Percentiles rank a stretch among this genome's conserved stretches.
Conservation (phyloP, 2,113 vertebrate genomes). For the Lichenostomus cassidix region DNA sequence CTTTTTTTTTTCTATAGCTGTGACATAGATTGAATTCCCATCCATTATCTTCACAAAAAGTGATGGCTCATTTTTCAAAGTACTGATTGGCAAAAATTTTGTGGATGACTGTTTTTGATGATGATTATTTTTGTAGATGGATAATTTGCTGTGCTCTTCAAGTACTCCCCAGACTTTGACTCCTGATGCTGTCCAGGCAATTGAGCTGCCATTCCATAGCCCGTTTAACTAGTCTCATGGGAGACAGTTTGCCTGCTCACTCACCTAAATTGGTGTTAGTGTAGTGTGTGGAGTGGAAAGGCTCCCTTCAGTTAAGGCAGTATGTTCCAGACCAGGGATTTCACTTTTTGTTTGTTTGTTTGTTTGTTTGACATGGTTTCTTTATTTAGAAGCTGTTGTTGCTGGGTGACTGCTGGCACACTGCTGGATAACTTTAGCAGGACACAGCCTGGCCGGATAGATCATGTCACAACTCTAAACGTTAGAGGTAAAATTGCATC, state of each 20-base stretch:
- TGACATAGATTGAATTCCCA: slow-evolving; percentile 10
- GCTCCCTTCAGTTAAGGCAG: slow-evolving; percentile 2
- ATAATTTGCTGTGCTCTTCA: slow-evolving; percentile 17
- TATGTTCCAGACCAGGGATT: slow-evolving; percentile 9
- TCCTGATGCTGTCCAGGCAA: slow-evolving; percentile 36
- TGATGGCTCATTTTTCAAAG: slow-evolving; percentile 26
- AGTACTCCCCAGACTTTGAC: slow-evolving; percentile 29
- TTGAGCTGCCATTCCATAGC: not conserved
- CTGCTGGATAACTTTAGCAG: slow-evolving; percentile 3
- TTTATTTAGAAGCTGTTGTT: slow-evolving; percentile 25
- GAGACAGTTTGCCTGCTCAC: not conserved
- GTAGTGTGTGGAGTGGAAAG: not conserved
- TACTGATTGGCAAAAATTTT: slow-evolving; percentile 15
- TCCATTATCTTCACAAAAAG: slow-evolving; percentile 13
- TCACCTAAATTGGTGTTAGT: slow-evolving; percentile 23
- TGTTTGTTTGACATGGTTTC: not conserved
- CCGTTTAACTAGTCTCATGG: not conserved
- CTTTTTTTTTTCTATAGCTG: not conserved
- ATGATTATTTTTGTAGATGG: slow-evolving; percentile 45
- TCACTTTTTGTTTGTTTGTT: not conserved
- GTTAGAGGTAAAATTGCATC: not conserved
- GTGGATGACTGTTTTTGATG: slow-evolving; percentile 48
- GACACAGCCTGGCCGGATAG: not conserved
- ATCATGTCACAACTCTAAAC: not conserved
- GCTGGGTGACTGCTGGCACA: slow-evolving; percentile 8